Evolutionary conservation across 1,140 invertebrate species (phyloP).

Genomic region (Drosophila kikkawai): DNA sequence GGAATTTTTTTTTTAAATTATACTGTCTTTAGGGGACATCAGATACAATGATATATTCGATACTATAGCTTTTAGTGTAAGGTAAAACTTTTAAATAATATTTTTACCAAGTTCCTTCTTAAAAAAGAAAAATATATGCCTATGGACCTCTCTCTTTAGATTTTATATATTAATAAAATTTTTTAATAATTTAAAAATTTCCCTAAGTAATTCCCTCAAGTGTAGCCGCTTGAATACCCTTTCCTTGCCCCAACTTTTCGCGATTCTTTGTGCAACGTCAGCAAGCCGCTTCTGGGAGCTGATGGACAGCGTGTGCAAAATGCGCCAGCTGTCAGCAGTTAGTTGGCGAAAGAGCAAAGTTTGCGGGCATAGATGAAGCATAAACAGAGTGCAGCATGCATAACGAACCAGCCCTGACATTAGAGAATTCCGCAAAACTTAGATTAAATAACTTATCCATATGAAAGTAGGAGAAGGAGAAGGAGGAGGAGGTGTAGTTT

Average conservation of each 20-base stretch:
- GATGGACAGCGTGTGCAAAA: constrained; percentile 54
- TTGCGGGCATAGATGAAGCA: constrained; percentile 54
- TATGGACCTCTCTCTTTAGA: too few species aligned
- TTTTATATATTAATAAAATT: too few species aligned
- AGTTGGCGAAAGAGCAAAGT: constrained; percentile 25
- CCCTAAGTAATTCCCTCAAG: background rate
- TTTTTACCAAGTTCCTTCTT: background rate
- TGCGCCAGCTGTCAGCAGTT: constrained; percentile 74
- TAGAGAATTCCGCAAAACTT: constrained; percentile 67
- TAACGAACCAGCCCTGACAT: constrained; percentile 51
- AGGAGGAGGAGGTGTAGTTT: background rate
- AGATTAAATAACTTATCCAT: constrained; percentile 17
- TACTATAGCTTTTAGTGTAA: background rate
- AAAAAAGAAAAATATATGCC: too few species aligned
- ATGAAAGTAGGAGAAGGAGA: background rate
- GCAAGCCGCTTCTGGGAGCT: constrained; percentile 34
- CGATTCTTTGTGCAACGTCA: constrained; percentile 34
- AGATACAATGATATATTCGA: background rate
- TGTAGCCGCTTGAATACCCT: background rate
- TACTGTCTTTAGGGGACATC: background rate
- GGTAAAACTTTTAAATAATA: background rate
- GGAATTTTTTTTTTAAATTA: background rate
- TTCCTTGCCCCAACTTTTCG: constrained; percentile 17
- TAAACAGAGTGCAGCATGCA: constrained; percentile 43
- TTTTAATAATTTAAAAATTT: too few species aligned